A percentile compares a stretch with the other conserved stretches of the same genome.
phyloP scores from a whole-genome alignment of 2,113 vertebrate genomes.

The Microtus montanus region DNA sequence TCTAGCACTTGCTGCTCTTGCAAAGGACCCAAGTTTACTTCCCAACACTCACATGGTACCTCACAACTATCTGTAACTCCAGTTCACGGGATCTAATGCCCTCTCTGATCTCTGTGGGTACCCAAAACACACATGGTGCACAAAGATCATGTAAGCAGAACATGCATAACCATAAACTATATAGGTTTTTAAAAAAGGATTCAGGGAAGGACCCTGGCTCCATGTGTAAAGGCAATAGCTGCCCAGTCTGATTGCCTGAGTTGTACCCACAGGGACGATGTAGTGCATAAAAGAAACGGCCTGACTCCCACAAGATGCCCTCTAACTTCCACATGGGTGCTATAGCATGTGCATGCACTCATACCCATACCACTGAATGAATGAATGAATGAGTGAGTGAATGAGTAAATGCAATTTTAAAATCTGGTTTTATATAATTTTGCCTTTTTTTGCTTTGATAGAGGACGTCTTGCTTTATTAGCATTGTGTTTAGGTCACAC shows the following conservation, averaged over 20 bases:
- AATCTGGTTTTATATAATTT: constrained; percentile 78
- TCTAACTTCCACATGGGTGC: not conserved
- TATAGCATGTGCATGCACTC: not conserved
- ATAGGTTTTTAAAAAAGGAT: not conserved
- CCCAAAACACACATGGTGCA: not conserved
- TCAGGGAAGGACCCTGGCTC: not conserved
- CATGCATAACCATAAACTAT: not conserved
- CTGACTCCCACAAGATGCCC: not conserved
- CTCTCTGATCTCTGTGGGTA: not conserved
- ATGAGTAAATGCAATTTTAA: not conserved
- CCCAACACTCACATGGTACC: not conserved
- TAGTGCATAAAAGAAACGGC: not conserved
- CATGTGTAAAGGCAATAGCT: not conserved
- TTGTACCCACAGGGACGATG: too few species aligned
- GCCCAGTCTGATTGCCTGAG: not conserved
- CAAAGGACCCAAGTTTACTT: not conserved
- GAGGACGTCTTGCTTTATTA: constrained; percentile 80
- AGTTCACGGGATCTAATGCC: not conserved
- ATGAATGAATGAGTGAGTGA: not conserved
- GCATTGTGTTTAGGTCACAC: constrained; percentile 73
- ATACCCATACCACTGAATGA: not conserved
- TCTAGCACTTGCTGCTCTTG: not conserved
- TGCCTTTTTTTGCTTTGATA: constrained; percentile 78
- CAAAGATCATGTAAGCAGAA: not conserved
- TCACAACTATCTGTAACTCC: not conserved